Evolutionary conservation across 2,113 vertebrate genomes (phyloP).

Genomic region (Hydropotes inermis): DNA sequence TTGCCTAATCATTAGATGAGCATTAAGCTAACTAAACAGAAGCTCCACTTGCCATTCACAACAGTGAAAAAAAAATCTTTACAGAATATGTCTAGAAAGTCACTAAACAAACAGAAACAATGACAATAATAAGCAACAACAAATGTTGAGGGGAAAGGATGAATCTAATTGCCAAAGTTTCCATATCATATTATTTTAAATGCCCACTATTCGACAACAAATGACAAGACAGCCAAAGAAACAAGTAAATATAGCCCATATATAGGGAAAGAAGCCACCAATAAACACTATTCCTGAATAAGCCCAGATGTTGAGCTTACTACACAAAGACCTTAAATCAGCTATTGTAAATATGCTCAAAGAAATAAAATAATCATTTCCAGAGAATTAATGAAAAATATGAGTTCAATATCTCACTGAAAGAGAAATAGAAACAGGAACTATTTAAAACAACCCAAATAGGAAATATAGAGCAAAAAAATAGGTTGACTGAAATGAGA

Average conservation of each 20-base stretch:
- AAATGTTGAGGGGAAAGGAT: not conserved
- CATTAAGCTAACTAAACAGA: not conserved
- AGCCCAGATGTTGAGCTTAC: not conserved
- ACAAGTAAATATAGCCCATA: not conserved
- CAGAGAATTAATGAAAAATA: not conserved
- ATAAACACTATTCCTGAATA: not conserved
- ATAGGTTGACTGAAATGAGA: not conserved
- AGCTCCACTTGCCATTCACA: not conserved
- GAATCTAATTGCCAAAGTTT: not conserved
- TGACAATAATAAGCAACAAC: not conserved
- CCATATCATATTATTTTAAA: not conserved
- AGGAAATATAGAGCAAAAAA: not conserved
- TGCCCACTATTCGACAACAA: not conserved
- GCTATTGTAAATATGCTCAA: not conserved
- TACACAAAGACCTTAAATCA: not conserved
- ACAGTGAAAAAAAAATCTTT: not conserved
- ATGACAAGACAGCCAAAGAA: not conserved
- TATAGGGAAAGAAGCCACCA: not conserved
- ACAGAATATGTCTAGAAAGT: not conserved
- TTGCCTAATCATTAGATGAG: not conserved
- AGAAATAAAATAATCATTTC: not conserved
- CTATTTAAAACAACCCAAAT: not conserved
- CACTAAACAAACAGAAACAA: not conserved
- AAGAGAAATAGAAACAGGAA: not conserved
- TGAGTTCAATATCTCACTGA: not conserved